A percentile compares a stretch with the other conserved stretches of the same genome.
Conservation (phyloP, 2,797 vertebrate genomes). For the Avahi laniger region DNA sequence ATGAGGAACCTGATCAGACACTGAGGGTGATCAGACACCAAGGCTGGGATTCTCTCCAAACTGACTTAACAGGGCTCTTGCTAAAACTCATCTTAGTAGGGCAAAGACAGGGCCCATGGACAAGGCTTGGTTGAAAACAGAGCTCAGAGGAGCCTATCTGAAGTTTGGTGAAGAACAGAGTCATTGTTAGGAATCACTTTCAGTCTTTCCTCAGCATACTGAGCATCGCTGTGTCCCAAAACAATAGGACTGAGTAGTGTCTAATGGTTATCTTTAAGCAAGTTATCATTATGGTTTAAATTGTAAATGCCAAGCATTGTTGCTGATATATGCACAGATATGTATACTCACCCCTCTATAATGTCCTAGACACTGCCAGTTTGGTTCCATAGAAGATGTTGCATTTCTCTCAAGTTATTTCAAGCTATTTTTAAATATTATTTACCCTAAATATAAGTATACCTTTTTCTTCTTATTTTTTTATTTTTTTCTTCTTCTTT, state of each 20-base stretch:
- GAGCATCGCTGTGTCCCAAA: background rate
- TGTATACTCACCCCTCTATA: rapidly evolving
- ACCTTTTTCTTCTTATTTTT: background rate
- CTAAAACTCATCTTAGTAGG: background rate
- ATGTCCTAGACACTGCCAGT: background rate
- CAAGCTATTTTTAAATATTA: background rate
- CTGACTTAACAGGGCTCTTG: background rate
- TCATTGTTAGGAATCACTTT: background rate
- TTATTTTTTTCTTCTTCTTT: background rate
- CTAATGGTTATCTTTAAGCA: background rate
- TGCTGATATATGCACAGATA: background rate
- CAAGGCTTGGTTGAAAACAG: background rate
- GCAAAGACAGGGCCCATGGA: background rate
- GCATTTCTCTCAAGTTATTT: background rate
- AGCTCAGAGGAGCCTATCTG: background rate
- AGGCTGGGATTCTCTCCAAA: background rate
- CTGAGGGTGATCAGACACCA: background rate
- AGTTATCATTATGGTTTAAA: background rate
- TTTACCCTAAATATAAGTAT: background rate
- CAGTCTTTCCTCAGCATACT: background rate
- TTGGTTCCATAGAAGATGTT: background rate
- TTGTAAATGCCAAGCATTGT: background rate
- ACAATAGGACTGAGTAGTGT: background rate
- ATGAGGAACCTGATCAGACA: background rate
- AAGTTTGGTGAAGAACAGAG: background rate